phyloP scores from a whole-genome alignment of 92 coral and sea anemone species.

The Paramuricea clavata region DNA sequence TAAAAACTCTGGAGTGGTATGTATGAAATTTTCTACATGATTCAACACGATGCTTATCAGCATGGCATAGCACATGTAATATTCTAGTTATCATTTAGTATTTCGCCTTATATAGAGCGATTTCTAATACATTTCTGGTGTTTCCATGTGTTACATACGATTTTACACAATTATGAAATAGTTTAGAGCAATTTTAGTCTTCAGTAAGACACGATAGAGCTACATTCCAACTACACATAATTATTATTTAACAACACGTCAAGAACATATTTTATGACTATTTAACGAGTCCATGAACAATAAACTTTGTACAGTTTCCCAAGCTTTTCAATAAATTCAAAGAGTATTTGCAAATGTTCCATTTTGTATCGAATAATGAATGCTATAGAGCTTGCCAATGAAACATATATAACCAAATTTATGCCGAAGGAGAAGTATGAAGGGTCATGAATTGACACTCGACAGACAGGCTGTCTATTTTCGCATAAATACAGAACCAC shows the following conservation, averaged over 20 bases:
- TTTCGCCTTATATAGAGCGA: no score
- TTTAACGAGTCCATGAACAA: background rate
- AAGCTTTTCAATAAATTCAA: background rate
- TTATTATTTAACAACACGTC: background rate
- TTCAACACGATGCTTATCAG: background rate
- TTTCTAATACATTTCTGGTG: background rate
- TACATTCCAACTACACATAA: background rate
- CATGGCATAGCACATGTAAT: background rate
- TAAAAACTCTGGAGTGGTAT: conserved; percentile 15
- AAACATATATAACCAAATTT: background rate
- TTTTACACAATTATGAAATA: background rate
- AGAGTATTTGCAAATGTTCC: background rate
- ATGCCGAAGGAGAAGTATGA: background rate
- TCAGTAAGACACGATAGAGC: no score
- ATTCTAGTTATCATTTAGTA: no score
- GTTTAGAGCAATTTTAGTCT: no score
- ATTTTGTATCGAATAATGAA: background rate
- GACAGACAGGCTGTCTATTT: background rate
- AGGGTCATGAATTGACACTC: background rate
- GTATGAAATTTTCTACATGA: background rate
- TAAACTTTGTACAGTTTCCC: no score
- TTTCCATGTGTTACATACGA: background rate
- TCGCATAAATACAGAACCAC: background rate
- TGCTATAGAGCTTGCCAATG: background rate
- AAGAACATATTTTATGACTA: background rate